Base-by-base conservation (phyloP, 2,797 vertebrate genomes). In the Ispidina picta region DNA sequence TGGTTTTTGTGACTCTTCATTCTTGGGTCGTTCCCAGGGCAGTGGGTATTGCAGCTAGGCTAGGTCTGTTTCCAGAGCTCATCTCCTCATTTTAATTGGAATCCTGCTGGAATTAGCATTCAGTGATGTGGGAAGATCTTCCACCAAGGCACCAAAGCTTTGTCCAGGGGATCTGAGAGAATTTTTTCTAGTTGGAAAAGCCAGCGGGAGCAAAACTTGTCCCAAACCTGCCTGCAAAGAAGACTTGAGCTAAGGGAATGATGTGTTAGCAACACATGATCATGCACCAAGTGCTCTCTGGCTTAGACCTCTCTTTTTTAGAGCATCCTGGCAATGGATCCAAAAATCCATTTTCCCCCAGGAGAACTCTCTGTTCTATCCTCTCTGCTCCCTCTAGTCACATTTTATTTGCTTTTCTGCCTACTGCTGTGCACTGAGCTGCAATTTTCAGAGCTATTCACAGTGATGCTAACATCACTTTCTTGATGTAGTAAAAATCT, bases 381-480 rank as follows among this genome's bases (percentile, higher is more conserved):
- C 9, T 76, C 60, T 35, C 35, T 37, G 18, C 10, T 93, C 18
- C 23, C 79, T 92, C 86, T 8, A 77, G 41, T 37, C 9, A 15
- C 29, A 56, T 43, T 83, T 72, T 87, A 43, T 85, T 64, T 81
- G 25, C 31, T 31, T 83, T 77, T 86, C 52, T 70, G 43, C 11
- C 41, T 83, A 29, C 28, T 71, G 18, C 56, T 76, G 60, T 73
- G 64, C 52, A 68, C 52, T 68, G 44, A 74, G 43, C 16, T 33
- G 46, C 26, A 46, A 49, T 48, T 89, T 83, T 70, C 39, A 77
- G 66, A 81, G 25, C 31, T 83, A 29, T 56, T 88, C 52, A 31
- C 39, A 76, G 6, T 60, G 48, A 78, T 41, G 49, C 8, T 43
- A 80, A 28, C 23, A 72, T 56, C 48, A 73, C 33, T 66, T 70